phyloP scores from a whole-genome alignment of 2,888 invertebrate genomes.

The Thelaira solivaga region DNA sequence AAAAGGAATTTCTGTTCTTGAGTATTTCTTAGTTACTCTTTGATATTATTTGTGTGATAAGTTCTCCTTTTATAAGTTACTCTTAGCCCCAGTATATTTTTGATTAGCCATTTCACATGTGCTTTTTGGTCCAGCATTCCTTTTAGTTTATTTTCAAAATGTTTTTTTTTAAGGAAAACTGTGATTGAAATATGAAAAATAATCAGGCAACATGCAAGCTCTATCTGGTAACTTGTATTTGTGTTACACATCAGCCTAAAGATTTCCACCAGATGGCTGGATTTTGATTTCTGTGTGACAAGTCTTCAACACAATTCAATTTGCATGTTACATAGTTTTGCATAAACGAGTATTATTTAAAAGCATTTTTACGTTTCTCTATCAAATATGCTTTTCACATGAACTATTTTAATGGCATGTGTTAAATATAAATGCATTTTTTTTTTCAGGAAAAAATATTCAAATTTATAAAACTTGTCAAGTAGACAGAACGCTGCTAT shows the following conservation, averaged over 20 bases:
- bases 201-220: no score
- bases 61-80: no score
- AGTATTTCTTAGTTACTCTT: no score
- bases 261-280: not conserved
- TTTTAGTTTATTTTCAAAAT: no score
- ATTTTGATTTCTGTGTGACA: not conserved
- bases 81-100: no score
- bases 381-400: constrained; percentile 22
- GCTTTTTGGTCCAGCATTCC: no score
- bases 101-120: no score
- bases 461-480: constrained; percentile 1
- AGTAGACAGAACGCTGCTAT: not conserved
- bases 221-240: no score
- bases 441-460: constrained; percentile 6
- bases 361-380: constrained; percentile 37
- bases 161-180: no score
- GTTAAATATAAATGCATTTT: constrained; percentile 1
- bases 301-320: not conserved
- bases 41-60: no score
- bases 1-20: no score
- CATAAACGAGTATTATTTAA: constrained; percentile 32
- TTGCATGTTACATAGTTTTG: constrained; percentile 1
- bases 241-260: not conserved
- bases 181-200: no score
- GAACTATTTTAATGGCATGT: constrained; percentile 16